phyloP scores from a whole-genome alignment of 2,888 invertebrate genomes.

The Cephus pygmeus region DNA sequence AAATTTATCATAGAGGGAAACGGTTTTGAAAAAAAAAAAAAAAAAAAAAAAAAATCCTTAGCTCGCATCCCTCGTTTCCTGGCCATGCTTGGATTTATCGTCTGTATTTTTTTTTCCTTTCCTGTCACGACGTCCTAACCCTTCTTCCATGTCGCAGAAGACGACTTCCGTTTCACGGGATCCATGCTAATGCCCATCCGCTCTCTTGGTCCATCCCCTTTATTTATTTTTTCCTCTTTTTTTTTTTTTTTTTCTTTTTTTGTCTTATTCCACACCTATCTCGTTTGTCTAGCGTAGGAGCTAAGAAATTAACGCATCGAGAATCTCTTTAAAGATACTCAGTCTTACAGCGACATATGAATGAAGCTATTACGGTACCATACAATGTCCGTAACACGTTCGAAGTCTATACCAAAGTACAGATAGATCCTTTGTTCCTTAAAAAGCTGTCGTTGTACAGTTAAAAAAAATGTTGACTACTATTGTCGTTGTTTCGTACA shows the following conservation, averaged over 20 bases:
- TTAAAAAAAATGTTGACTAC: neutral
- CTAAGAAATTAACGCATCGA: neutral
- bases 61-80: neutral
- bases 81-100: neutral
- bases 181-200: conserved; percentile 4
- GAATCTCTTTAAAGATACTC: neutral
- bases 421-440: neutral
- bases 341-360: neutral
- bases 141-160: neutral
- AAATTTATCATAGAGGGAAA: neutral
- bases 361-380: neutral
- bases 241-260: too few relatives aligned
- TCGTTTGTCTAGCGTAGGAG: neutral
- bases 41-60: neutral
- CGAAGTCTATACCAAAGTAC: neutral
- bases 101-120: conserved; percentile 3
- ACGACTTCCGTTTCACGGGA: conserved; percentile 9
- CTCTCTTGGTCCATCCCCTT: neutral
- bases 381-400: neutral
- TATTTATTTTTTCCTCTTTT: neutral
- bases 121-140: conserved; percentile 16
- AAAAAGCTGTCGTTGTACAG: neutral
- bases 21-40: neutral
- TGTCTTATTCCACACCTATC: neutral
- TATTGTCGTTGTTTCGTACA: neutral